A percentile compares a stretch with the other conserved stretches of the same genome.
Evolutionary conservation across 2,888 invertebrate species (phyloP).

Genomic region (Idaea biselata): DNA sequence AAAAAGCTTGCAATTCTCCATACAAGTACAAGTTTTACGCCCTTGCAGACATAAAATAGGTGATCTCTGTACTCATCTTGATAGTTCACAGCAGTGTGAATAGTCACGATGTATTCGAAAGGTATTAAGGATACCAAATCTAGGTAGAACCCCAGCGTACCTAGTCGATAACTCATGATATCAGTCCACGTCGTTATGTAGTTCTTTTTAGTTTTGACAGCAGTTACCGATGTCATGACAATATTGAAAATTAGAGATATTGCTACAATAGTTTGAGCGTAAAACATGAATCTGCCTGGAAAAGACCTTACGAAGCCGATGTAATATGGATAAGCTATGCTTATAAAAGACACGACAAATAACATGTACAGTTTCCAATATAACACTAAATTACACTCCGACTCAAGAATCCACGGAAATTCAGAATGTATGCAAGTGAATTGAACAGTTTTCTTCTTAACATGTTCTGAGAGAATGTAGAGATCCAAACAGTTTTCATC

Average conservation of each 20-base stretch:
- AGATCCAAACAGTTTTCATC: constrained; percentile 68
- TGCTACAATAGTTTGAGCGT: constrained; percentile 60
- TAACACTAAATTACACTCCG: constrained; percentile 63
- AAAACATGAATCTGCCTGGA: constrained; percentile 59
- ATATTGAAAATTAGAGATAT: constrained; percentile 66
- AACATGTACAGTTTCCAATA: constrained; percentile 75
- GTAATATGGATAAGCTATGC: constrained; percentile 71
- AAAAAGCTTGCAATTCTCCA: constrained; percentile 74
- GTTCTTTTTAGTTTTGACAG: constrained; percentile 69
- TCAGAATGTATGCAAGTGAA: constrained; percentile 62
- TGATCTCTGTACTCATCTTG: constrained; percentile 63
- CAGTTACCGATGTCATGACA: constrained; percentile 63
- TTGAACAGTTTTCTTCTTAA: constrained; percentile 56
- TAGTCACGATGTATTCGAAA: constrained; percentile 70
- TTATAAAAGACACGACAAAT: constrained; percentile 60
- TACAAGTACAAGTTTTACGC: constrained; percentile 75
- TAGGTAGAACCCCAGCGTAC: constrained; percentile 73
- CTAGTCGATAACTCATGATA: constrained; percentile 66
- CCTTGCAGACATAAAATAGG: constrained; percentile 72
- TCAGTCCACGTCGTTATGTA: constrained; percentile 55
- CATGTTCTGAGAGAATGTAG: constrained; percentile 69
- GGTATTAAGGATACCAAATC: constrained; percentile 74
- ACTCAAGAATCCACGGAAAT: constrained; percentile 75
- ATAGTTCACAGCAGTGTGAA: constrained; percentile 56
- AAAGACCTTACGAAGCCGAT: constrained; percentile 66